phyloP scores from a whole-genome alignment of 1,140 invertebrate species.

The Drosophila hydei region DNA sequence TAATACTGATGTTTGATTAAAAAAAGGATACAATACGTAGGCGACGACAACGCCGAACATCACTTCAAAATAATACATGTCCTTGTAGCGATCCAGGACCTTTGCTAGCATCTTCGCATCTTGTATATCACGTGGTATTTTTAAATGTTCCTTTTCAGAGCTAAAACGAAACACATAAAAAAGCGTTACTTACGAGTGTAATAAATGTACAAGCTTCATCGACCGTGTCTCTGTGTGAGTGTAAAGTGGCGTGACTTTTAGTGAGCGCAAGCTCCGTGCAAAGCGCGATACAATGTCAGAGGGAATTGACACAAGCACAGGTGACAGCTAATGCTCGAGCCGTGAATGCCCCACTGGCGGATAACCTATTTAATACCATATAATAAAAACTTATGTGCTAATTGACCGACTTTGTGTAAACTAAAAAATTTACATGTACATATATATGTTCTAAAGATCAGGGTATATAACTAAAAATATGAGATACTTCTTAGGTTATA shows the following conservation, averaged over 20 bases:
- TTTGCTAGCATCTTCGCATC: slow-evolving; percentile 97
- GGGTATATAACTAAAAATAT: too few relatives aligned
- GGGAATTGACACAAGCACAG: slow-evolving; percentile 11
- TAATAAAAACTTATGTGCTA: not conserved
- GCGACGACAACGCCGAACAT: slow-evolving; percentile 93
- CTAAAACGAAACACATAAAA: slow-evolving; percentile 86
- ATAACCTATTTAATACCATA: not conserved
- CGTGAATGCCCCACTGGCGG: not conserved
- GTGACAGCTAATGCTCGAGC: not conserved
- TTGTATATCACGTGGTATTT: slow-evolving; percentile 96
- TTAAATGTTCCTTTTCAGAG: slow-evolving; percentile 94
- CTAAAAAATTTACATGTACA: not conserved
- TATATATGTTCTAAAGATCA: too few relatives aligned
- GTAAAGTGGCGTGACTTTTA: slow-evolving; percentile 64
- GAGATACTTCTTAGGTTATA: too few relatives aligned
- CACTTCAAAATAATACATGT: slow-evolving; percentile 96
- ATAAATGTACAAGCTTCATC: slow-evolving; percentile 16
- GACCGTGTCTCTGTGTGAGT: slow-evolving; percentile 7
- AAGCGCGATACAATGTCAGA: slow-evolving; percentile 10
- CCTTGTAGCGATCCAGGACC: slow-evolving; percentile 96
- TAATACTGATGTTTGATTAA: slow-evolving; percentile 20
- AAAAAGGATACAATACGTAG: slow-evolving; percentile 99
- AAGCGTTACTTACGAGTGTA: slow-evolving; percentile 28
- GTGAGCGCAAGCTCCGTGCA: slow-evolving; percentile 13
- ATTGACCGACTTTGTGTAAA: not conserved